Evolutionary conservation across 2,888 invertebrate species (phyloP).

Genomic region (Drosophila atroscutellata): DNA sequence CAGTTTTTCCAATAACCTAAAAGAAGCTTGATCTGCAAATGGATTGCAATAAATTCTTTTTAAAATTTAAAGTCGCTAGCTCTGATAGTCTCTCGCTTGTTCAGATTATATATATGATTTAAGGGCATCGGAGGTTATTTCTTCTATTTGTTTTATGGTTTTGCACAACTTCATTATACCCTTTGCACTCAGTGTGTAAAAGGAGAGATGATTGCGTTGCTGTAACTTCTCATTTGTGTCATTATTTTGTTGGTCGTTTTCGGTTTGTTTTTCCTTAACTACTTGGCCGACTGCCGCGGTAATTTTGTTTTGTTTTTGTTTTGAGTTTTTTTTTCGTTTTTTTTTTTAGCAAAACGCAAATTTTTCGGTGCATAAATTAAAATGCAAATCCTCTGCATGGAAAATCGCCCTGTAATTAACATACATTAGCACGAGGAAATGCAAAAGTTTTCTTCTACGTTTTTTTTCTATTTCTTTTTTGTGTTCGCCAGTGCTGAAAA

Average conservation of each 20-base stretch:
- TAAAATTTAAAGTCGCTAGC: background rate
- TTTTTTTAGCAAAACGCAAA: slow-evolving; percentile 56
- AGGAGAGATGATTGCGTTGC: slow-evolving; percentile 54
- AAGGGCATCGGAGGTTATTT: background rate
- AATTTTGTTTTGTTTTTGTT: slow-evolving; percentile 28
- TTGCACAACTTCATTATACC: background rate
- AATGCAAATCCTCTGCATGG: slow-evolving; percentile 82
- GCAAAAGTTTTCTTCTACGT: slow-evolving; percentile 65
- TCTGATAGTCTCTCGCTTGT: background rate
- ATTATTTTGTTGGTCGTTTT: slow-evolving; percentile 52
- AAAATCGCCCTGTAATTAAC: slow-evolving; percentile 84
- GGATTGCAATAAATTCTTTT: background rate
- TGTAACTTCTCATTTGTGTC: slow-evolving; percentile 69
- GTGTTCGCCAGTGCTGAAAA: slow-evolving; percentile 34
- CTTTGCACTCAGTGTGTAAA: background rate
- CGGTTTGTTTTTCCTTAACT: slow-evolving; percentile 46
- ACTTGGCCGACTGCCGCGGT: slow-evolving; percentile 46
- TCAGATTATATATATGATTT: background rate
- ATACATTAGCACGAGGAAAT: slow-evolving; percentile 84
- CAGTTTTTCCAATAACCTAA: background rate
- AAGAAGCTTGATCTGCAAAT: background rate
- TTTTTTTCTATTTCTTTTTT: slow-evolving; percentile 13
- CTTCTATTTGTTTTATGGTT: background rate
- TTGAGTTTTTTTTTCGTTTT: slow-evolving; percentile 9
- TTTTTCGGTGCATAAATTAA: slow-evolving; percentile 80